Evolutionary conservation across 2,113 vertebrate genomes (phyloP).

Genomic region (Ancistrus triradiatus): DNA sequence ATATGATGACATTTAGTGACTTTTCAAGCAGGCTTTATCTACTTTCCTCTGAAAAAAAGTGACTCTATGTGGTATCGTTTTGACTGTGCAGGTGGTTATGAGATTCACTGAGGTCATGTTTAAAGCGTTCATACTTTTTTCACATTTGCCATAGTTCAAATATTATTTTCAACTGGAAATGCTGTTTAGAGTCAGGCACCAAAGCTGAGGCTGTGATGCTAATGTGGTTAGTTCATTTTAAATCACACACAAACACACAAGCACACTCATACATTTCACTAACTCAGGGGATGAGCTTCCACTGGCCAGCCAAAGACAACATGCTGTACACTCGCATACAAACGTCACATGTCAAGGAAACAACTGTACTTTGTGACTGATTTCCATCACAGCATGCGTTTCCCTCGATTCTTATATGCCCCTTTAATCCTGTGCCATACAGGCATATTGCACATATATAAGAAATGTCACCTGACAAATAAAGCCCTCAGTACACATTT

Average conservation of each 20-base stretch:
- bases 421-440: constrained; percentile 38
- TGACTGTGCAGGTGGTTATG: neutral
- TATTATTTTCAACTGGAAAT: constrained; percentile 7
- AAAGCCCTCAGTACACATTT: neutral
- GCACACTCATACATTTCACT: neutral
- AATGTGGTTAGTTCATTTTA: constrained; percentile 25
- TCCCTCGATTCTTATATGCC: constrained; percentile 44
- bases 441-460: constrained; percentile 23
- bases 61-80: too few species aligned
- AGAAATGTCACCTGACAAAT: constrained; percentile 9
- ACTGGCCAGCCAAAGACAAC: constrained; percentile 17
- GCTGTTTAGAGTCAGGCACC: constrained; percentile 14
- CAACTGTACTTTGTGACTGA: constrained; percentile 28
- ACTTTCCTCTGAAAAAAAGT: too few species aligned
- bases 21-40: too few species aligned
- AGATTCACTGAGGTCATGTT: neutral
- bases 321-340: constrained; percentile 29
- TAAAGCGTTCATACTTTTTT: neutral
- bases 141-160: constrained; percentile 5
- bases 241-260: constrained; percentile 14
- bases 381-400: constrained; percentile 44
- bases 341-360: constrained; percentile 38
- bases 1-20: too few species aligned
- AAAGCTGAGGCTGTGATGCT: constrained; percentile 13
- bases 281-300: constrained; percentile 21